phyloP scores from a whole-genome alignment of 2,888 invertebrate species.

The Monopis laevigella region DNA sequence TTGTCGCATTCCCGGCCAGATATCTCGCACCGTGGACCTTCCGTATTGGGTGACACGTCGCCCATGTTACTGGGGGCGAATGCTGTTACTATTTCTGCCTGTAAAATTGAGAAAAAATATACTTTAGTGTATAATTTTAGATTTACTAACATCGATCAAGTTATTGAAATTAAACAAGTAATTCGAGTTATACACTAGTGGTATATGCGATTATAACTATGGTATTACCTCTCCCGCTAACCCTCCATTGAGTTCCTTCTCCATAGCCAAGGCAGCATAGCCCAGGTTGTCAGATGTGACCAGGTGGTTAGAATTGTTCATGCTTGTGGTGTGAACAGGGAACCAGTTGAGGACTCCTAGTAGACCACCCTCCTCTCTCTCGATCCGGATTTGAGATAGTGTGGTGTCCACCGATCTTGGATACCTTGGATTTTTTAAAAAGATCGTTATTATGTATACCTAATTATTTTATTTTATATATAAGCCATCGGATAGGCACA shows the following conservation, averaged over 20 bases:
- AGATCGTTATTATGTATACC: no score
- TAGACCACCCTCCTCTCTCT: slow-evolving; percentile 55
- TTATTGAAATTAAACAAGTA: no score
- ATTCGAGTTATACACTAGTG: no score
- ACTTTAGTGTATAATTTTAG: no score
- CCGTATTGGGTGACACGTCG: slow-evolving; percentile 84
- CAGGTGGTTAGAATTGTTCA: slow-evolving; percentile 85
- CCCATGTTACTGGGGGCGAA: slow-evolving; percentile 86
- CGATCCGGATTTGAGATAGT: slow-evolving; percentile 76
- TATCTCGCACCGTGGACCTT: slow-evolving; percentile 77
- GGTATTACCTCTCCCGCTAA: slow-evolving; percentile 44
- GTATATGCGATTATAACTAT: no score
- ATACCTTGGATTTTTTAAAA: slow-evolving; percentile 74
- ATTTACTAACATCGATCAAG: no score
- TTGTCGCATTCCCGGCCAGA: slow-evolving; percentile 76
- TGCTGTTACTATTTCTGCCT: slow-evolving; percentile 81
- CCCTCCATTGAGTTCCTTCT: slow-evolving; percentile 70
- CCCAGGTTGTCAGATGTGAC: slow-evolving; percentile 88
- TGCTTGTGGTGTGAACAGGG: slow-evolving; percentile 84
- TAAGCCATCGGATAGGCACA: no score
- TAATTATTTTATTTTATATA: no score
- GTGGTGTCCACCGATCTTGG: slow-evolving; percentile 74
- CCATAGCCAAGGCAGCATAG: slow-evolving; percentile 78
- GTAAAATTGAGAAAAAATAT: no score
- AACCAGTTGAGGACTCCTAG: slow-evolving; percentile 86